phyloP scores from a whole-genome alignment of 1,140 invertebrate genomes.

The Anoplophora glabripennis region DNA sequence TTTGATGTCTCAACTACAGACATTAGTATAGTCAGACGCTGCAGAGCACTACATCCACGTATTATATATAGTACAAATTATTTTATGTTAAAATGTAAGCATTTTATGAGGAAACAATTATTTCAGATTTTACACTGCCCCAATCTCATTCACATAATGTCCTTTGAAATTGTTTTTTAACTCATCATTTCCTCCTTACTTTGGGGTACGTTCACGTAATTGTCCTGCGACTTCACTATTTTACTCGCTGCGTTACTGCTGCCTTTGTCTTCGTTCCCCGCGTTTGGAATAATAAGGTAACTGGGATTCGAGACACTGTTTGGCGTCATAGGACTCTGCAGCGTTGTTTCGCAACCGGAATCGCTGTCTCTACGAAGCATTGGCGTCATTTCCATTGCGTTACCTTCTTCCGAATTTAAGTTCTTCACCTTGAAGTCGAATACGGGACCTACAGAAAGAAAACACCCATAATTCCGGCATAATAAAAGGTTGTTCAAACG shows the following conservation, averaged over 20 bases:
- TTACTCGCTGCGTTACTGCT: slow-evolving; percentile 43
- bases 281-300: slow-evolving; percentile 31
- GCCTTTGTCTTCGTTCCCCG: slow-evolving; percentile 8
- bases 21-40: too few relatives aligned
- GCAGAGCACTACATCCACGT: too few relatives aligned
- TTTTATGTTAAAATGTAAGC: too few relatives aligned
- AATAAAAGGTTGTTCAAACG: too few relatives aligned
- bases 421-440: slow-evolving; percentile 45
- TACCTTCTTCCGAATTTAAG: slow-evolving; percentile 47
- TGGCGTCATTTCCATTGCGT: slow-evolving; percentile 55
- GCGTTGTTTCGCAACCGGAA: slow-evolving; percentile 47
- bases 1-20: too few relatives aligned
- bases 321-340: slow-evolving; percentile 35
- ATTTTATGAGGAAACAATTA: too few relatives aligned
- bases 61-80: too few relatives aligned
- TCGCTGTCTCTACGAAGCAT: slow-evolving; percentile 55
- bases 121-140: too few relatives aligned
- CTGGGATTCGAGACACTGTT: slow-evolving; percentile 43
- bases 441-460: slow-evolving; percentile 17
- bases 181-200: too few relatives aligned
- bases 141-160: too few relatives aligned
- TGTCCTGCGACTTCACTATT: slow-evolving; percentile 53
- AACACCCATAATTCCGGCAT: neutral
- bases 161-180: too few relatives aligned
- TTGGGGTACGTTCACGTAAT: slow-evolving; percentile 62